Conservation (phyloP, 1,140 invertebrate species). For the Tenebrio molitor region DNA sequence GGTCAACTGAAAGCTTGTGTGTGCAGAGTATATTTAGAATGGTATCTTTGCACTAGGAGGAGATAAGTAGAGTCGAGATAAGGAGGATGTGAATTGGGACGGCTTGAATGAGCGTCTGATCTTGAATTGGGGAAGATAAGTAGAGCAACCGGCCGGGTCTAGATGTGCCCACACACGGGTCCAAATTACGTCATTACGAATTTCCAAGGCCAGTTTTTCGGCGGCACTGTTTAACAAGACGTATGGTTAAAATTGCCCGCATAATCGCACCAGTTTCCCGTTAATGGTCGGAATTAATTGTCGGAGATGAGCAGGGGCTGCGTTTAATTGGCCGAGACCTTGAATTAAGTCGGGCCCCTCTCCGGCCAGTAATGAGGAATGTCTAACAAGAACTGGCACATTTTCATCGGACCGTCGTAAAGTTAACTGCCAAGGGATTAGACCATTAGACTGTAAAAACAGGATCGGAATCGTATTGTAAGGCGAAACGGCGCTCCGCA, state of each 20-base stretch:
- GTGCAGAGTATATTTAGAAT: conserved; percentile 5
- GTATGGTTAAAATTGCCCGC: conserved; percentile 38
- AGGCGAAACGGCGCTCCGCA: conserved; percentile 14
- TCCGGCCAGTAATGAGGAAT: conserved; percentile 22
- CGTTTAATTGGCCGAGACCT: conserved; percentile 14
- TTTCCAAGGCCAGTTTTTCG: conserved; percentile 24
- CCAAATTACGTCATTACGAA: conserved; percentile 32
- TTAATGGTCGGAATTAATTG: conserved; percentile 35
- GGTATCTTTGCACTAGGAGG: conserved; percentile 15
- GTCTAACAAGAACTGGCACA: conserved; percentile 25
- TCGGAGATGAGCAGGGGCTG: conserved; percentile 23
- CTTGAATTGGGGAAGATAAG: conserved; percentile 6
- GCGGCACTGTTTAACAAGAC: conserved; percentile 10
- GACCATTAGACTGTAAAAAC: conserved; percentile 20
- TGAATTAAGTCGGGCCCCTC: conserved; percentile 18
- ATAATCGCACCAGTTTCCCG: conserved; percentile 22
- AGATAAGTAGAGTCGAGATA: not conserved
- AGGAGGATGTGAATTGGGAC: conserved; percentile 2
- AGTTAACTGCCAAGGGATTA: conserved; percentile 31
- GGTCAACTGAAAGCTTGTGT: too few relatives aligned
- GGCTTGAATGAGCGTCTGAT: not conserved
- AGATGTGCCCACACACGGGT: conserved; percentile 13
- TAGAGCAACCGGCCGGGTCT: not conserved
- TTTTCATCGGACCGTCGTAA: conserved; percentile 15
- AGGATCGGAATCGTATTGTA: conserved; percentile 30